phyloP scores from a whole-genome alignment of 2,797 vertebrate genomes.

The Galago senegalensis region DNA sequence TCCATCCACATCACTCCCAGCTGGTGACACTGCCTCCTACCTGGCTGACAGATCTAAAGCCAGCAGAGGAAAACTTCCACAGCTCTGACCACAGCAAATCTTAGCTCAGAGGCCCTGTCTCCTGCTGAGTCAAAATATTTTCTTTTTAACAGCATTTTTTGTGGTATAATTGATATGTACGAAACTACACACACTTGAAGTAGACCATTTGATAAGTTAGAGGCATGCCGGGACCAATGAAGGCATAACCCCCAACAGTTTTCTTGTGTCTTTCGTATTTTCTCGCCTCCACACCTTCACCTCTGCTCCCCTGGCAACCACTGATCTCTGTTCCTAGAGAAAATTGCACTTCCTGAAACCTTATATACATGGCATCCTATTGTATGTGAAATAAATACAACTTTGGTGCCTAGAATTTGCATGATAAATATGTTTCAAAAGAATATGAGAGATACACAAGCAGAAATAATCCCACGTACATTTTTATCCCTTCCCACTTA shows the following conservation, averaged over 20 bases:
- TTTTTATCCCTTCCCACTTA: background rate
- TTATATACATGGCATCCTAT: background rate
- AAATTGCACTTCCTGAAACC: background rate
- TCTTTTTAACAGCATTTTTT: background rate
- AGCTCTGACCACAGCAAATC: background rate
- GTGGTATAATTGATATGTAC: background rate
- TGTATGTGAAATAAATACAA: background rate
- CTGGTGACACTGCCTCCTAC: background rate
- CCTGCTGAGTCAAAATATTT: background rate
- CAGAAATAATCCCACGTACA: background rate
- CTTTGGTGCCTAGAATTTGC: background rate
- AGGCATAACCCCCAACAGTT: background rate
- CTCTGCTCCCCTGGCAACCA: background rate
- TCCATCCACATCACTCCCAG: background rate
- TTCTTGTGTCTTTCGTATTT: background rate
- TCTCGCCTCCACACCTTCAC: background rate
- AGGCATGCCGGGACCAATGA: background rate
- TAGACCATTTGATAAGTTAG: background rate
- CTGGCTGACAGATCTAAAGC: background rate
- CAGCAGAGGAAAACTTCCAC: background rate
- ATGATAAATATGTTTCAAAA: background rate
- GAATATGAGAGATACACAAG: background rate
- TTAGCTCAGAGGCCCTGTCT: background rate
- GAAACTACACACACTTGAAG: background rate
- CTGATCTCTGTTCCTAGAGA: background rate